Evolutionary conservation across 2,797 vertebrate species (phyloP), one percentile per base, ranked within the genome.

Genomic region (Leptatherina wallacei): DNA sequence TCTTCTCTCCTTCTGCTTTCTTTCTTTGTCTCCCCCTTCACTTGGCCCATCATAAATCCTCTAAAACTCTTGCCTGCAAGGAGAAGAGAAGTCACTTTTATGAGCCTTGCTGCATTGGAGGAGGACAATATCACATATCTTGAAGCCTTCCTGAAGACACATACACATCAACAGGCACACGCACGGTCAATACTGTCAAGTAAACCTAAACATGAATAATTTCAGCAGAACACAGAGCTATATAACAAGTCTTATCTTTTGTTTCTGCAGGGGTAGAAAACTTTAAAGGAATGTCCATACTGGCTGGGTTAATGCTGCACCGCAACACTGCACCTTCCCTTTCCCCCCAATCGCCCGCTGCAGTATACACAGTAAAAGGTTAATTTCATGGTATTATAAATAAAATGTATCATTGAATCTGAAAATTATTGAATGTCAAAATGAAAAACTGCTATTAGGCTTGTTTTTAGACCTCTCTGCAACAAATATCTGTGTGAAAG

Each of bases 11-110:
- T 68, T 54, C 10, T 3, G 61, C 57, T 81, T 70, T 80, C 77
- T 78, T 67, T 75, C 80, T 62, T 61, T 77, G 56, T 6, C 13
- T 24, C 14, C 65, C 38, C 49, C 9, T 78, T 80, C 78, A 67
- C 80, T 86, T 81, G 18, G 73, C 75, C 72, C 79, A 75, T 82
- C 85, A 85, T 92, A 91, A 91, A 93, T 93, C 87, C 79, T 85
- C 85, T 74, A 71, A 85, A 87, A 77, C 84, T 88, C 80, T 72
- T 78, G 79, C 69, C 32, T 77, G 73, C 77, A 65, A 30, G 76
- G 75, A 81, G 74, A 84, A 32, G 47, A 85, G 74, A 84, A 91
- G 86, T 82, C 83, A 85, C 78, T 89, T 92, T 93, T 90, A 91
- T 80, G 88, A 90, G 88, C 74, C 75, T 80, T 80, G 66, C 83